Base-by-base conservation (phyloP, 2,113 vertebrate genomes). In the Lophotis ruficrista region DNA sequence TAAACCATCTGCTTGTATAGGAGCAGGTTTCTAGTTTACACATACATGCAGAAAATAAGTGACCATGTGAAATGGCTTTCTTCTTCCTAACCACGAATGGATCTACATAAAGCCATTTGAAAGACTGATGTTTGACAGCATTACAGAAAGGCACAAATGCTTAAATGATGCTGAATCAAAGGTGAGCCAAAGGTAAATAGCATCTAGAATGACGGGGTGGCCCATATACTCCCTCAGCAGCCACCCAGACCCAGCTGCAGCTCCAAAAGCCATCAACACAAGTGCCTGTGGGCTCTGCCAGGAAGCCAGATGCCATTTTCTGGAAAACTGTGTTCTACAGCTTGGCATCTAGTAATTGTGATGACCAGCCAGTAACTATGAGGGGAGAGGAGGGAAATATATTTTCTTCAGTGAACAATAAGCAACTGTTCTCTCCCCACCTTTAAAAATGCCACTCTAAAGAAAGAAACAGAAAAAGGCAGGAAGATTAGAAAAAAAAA, bases 101-200 rank as follows among this genome's bases (percentile, higher is more conserved):
- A 85, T 58, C 83, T 89, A 66, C 87, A 87, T 41, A 92, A 96
- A 92, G 43, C 79, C 69, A 15, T 94, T 82, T 16, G 60, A 89
- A 93, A 96, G 89, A 68, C 62, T 70, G 68, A 93, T 77, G 68
- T 65, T 65, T 64, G 78, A 43, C 76, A 95, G 85, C 50, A n/a
- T 68, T 23, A 65, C 14, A 83, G 91, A 76, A 78, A 53, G 56
- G 35, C 70, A 95, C 69, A 96, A 95, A 83, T 65, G 81, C 91
- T 89, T 91, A 94, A 95, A 83, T 38, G 90, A 60, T 77, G 90
- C 53, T 53, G 48, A 95, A 95, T 80, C 95, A 96, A 97, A 98
- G 97, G 93, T 93, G 90, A 97, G 90, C 94, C 93, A 94, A 91
- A 97, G 87, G 81, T 94, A 97, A 97, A 94, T 38, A 84, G 90